These are phyloP conservation scores for Steatocranus sp. DNA, from an alignment of 2,797 vertebrate genomes.

Conservation along the genomic window DNA sequence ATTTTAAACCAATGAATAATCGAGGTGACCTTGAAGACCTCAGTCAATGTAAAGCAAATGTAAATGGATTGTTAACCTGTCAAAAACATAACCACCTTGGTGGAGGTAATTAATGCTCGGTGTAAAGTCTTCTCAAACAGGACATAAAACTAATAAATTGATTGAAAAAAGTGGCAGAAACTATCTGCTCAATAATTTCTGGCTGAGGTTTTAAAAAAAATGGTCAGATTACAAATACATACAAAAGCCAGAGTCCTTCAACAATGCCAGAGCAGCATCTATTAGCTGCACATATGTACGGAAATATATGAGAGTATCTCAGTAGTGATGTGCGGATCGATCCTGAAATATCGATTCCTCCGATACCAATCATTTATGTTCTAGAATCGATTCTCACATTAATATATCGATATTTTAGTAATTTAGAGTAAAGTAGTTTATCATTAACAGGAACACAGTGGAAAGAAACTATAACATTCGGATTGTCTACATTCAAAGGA, in stretches of 20 bases:
- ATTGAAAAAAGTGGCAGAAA: not conserved
- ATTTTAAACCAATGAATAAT: not conserved
- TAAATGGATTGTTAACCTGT: not conserved
- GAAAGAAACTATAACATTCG: too few species aligned
- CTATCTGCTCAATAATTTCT: not conserved
- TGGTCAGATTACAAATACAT: not conserved
- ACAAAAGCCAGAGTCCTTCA: not conserved
- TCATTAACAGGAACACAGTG: too few species aligned
- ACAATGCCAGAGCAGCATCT: not conserved
- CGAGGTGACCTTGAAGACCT: not conserved
- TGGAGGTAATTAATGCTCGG: not conserved
- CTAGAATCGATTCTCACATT: too few species aligned
- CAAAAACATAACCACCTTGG: not conserved
- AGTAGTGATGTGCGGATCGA: too few species aligned
- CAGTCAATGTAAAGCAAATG: not conserved
- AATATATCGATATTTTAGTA: too few species aligned
- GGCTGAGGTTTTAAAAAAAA: not conserved
- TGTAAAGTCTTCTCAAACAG: not conserved
- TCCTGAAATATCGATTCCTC: too few species aligned
- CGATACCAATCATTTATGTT: too few species aligned
- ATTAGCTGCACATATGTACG: not conserved
- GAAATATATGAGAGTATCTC: not conserved
- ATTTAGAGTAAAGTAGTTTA: too few species aligned
- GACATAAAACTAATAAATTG: not conserved
- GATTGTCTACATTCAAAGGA: too few species aligned